phyloP scores from a whole-genome alignment of 1,140 invertebrate species.

The Augochlora pura region DNA sequence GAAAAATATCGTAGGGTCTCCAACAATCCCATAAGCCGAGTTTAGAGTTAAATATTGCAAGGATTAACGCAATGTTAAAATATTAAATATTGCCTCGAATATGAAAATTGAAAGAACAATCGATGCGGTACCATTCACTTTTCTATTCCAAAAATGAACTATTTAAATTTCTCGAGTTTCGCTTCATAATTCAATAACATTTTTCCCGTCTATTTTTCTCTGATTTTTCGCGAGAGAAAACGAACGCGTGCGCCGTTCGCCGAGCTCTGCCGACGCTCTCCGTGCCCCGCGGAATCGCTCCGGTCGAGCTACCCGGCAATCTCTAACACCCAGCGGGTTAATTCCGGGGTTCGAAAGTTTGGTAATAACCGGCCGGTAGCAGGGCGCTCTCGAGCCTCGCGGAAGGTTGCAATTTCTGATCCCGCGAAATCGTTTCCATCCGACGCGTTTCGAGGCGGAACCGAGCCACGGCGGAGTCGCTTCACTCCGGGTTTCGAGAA shows the following conservation, averaged over 20 bases:
- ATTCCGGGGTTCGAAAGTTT: constrained; percentile 34
- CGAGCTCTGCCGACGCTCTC: constrained; percentile 3
- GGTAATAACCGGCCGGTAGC: constrained; percentile 31
- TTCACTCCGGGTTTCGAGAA: too few relatives aligned
- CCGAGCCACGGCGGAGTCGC: too few relatives aligned
- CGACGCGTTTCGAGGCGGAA: not conserved
- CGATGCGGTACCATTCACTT: too few relatives aligned
- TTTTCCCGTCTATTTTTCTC: not conserved
- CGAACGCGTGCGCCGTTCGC: not conserved
- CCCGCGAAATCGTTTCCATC: constrained; percentile 14
- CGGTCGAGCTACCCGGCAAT: constrained; percentile 18
- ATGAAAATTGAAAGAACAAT: too few relatives aligned
- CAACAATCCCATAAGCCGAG: too few relatives aligned
- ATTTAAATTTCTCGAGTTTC: too few relatives aligned
- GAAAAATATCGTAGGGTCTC: too few relatives aligned
- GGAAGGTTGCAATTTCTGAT: constrained; percentile 34
- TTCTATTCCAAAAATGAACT: too few relatives aligned
- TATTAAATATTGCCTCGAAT: too few relatives aligned
- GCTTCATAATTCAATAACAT: too few relatives aligned
- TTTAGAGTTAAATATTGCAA: too few relatives aligned
- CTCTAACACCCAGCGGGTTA: constrained; percentile 9
- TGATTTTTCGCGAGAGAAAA: constrained; percentile 25
- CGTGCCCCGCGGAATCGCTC: not conserved
- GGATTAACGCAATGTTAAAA: too few relatives aligned
- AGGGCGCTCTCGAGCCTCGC: constrained; percentile 14